These are phyloP conservation scores for Puntigrus tetrazona DNA, from an alignment of 2,113 vertebrate genomes.

Conservation along the genomic window DNA sequence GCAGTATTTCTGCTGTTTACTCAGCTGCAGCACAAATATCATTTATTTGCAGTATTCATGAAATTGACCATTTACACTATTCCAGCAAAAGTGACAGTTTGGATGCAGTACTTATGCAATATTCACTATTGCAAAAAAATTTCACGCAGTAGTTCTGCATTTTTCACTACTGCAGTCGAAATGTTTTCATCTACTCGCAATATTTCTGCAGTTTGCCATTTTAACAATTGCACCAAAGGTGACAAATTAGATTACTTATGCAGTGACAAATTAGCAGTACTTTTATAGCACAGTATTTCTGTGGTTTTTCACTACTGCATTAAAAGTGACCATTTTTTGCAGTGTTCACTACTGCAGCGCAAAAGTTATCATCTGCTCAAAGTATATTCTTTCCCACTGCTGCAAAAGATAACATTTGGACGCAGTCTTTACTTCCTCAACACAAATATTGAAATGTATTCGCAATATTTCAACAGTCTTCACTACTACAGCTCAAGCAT, in stretches of 20 bases:
- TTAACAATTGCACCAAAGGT: not conserved
- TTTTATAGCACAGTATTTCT: too few relatives aligned
- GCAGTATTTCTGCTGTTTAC: not conserved
- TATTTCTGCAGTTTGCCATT: not conserved
- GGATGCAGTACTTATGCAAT: not conserved
- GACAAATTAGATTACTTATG: too few relatives aligned
- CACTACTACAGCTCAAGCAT: not conserved
- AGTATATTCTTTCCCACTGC: too few relatives aligned
- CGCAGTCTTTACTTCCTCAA: not conserved
- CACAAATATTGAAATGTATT: not conserved
- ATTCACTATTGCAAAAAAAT: not conserved
- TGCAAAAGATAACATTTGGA: too few relatives aligned
- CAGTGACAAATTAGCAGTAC: too few relatives aligned
- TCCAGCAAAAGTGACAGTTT: not conserved
- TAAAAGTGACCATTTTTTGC: too few relatives aligned
- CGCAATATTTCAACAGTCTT: not conserved
- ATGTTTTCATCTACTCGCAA: not conserved
- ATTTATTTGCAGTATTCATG: not conserved
- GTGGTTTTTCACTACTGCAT: not conserved
- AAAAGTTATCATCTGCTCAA: too few relatives aligned
- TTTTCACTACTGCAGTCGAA: not conserved
- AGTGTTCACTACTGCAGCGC: not conserved
- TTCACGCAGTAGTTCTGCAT: too few relatives aligned
- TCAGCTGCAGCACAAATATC: not conserved
- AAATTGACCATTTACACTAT: not conserved